A percentile compares a stretch with the other conserved stretches of the same genome.
Conservation (phyloP, 2,797 vertebrate species). For the Aplochiton taeniatus region DNA sequence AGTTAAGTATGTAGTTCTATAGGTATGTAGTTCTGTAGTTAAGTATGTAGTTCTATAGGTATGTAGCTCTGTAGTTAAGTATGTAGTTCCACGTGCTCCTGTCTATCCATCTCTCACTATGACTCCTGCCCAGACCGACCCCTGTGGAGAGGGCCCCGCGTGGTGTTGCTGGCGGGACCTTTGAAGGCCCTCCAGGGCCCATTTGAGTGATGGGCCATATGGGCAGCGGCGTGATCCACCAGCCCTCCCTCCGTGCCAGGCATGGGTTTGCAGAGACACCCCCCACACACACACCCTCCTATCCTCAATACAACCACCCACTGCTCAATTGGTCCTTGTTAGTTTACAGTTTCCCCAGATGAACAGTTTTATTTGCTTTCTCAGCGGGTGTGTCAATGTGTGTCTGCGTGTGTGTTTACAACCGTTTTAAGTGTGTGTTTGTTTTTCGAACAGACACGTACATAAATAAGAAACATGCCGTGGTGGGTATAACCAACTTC, state of each 20-base stretch:
- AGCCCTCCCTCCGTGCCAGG: slow-evolving; percentile 59
- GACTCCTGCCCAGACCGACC: slow-evolving; percentile 74
- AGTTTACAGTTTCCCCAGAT: background rate
- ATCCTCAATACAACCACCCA: background rate
- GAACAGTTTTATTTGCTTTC: slow-evolving; percentile 7
- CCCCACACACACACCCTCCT: background rate
- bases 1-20: no score
- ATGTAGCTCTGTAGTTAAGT: background rate
- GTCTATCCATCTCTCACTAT: slow-evolving; percentile 42
- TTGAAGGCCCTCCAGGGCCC: slow-evolving; percentile 63
- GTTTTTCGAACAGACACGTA: background rate
- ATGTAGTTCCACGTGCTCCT: background rate
- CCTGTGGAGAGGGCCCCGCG: slow-evolving; percentile 67
- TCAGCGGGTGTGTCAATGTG: slow-evolving; percentile 5
- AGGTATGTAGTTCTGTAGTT: no score
- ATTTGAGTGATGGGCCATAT: slow-evolving; percentile 79
- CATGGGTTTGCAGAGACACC: slow-evolving; percentile 29
- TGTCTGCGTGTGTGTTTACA: background rate
- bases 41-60: no score
- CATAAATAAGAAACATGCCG: no score
- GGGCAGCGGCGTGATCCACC: slow-evolving; percentile 68
- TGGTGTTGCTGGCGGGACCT: slow-evolving; percentile 66
- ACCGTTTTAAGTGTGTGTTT: background rate
- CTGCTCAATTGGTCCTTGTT: slow-evolving; percentile 9
- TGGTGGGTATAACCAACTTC: no score